Evolutionary conservation across 2,113 vertebrate genomes (phyloP), one percentile per base, ranked within the genome.

Genomic region (Pithys albifrons): DNA sequence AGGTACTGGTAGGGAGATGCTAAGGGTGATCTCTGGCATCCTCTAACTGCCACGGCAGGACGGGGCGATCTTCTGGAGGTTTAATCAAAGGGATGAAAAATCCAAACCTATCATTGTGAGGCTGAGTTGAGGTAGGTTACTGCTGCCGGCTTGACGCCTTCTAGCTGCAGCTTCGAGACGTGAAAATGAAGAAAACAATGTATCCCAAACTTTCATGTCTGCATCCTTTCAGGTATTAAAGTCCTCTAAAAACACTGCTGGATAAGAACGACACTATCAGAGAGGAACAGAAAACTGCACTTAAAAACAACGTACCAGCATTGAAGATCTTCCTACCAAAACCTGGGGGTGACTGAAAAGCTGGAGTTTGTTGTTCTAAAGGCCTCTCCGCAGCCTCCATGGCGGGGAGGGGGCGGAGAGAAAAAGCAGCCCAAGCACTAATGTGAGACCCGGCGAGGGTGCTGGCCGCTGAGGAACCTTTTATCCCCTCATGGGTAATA

Each of bases 81-180:
- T 72, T 48, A 28, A 76, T 61, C 48, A 29, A 58, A 79, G 49
- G 62, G 59, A 79, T 62, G 46, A 35, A 90, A 92, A 73, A 65
- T 69, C n/a, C 72, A 92, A 73, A 81, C 27, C 69, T 91, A 73
- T 90, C 88, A 55, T n/a, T 10, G 67, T 65, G 70, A 92, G 43
- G 55, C 69, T 84, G 90, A 65, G 24, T 54, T 84, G 35, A 78
- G 57, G 49, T 31, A 57, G 46, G 15, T 89, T 87, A 52, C 33
- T 91, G 76, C 70, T 85, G 57, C 66, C 16, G 66, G 52, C 88
- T 89, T 70, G 83, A 93, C 18, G 35, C 88, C 91, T 95, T 94
- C 80, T 90, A 35, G 54, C 37, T 89, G 77, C 73, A 46, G 82
- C 52, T 80, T 81, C 19, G 14, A 86, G 70, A 79, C 0, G 4